Percentiles rank a stretch among this genome's conserved stretches.
phyloP scores from a whole-genome alignment of 1,140 invertebrate species.

The Drosophila subobscura region DNA sequence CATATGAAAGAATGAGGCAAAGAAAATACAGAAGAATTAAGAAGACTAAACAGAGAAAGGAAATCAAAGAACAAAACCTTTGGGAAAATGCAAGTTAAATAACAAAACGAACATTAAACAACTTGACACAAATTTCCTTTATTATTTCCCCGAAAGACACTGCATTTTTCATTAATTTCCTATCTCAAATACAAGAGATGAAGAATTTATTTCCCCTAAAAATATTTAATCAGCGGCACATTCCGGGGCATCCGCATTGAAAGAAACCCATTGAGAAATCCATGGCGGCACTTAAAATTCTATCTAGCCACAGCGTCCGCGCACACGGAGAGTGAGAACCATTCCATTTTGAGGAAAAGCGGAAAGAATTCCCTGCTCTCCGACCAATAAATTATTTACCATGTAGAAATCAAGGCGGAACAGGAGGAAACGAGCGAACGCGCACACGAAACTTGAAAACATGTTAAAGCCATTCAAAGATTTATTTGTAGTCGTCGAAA shows the following conservation, averaged over 20 bases:
- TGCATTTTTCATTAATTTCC: too few species aligned
- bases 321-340: conserved; percentile 19
- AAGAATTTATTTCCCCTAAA: not conserved
- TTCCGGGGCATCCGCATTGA: not conserved
- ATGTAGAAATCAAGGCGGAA: conserved; percentile 63
- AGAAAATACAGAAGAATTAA: not conserved
- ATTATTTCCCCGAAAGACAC: too few species aligned
- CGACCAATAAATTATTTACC: conserved; percentile 66
- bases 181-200: too few species aligned
- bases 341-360: conserved; percentile 26
- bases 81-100: not conserved
- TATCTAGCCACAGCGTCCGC: conserved; percentile 17
- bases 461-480: conserved; percentile 69
- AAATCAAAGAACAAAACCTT: not conserved
- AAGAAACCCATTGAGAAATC: conserved; percentile 6
- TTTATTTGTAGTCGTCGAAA: conserved; percentile 52
- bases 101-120: too few species aligned
- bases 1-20: not conserved
- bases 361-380: conserved; percentile 10
- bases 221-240: conserved; percentile 4
- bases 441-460: conserved; percentile 59
- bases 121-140: too few species aligned
- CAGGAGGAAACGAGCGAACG: conserved; percentile 12
- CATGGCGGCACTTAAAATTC: conserved; percentile 22
- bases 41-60: too few species aligned